Evolutionary conservation across 2,797 vertebrate genomes (phyloP), one percentile per base, ranked within the genome.

Genomic region (Phrynocephalus vlangalii): DNA sequence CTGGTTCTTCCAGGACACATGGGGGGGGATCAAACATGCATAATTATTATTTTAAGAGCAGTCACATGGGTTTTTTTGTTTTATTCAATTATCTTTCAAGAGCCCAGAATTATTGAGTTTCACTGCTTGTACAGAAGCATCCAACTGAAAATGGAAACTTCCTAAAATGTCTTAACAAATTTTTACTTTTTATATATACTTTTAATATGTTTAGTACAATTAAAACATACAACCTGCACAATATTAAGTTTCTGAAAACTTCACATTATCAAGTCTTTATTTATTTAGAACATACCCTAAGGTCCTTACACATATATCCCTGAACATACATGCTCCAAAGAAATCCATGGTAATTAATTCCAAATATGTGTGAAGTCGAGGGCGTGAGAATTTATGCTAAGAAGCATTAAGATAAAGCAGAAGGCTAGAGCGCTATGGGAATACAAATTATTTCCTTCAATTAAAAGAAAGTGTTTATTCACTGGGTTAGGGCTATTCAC

Each of bases 381-480:
- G 52, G 52, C 33, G 52, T 79, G 73, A 66, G 75, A 88, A 88
- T 84, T 79, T 79, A 63, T 48, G 78, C 70, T 44, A 78, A 83
- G 72, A 82, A 60, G 28, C 33, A 70, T 18, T 48, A 73, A 83
- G 73, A 70, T 13, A 20, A 79, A 63, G 28, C 33, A 56, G 18
- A 83, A 83, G 30, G 26, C 10, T 33, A 26, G 68, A 63, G 67
- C 81, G 84, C 67, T 50, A 72, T 20, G 60, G 52, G 82, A 88
- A 88, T 88, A 84, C 82, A 84, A 78, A 88, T 84, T 48, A 79
- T 79, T 87, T 78, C 48, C 28, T 83, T 33, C 38, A 22, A 67
- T 13, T 60, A 71, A 79, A 79, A 28, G 67, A 77, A 26, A 30
- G 50, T 78, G 38, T 28, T 77, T 77, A 24, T 87, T 83, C 33